Evolutionary conservation across 1,140 invertebrate species (phyloP), one percentile per base, ranked within the genome.

Genomic region (Panulirus ornatus): DNA sequence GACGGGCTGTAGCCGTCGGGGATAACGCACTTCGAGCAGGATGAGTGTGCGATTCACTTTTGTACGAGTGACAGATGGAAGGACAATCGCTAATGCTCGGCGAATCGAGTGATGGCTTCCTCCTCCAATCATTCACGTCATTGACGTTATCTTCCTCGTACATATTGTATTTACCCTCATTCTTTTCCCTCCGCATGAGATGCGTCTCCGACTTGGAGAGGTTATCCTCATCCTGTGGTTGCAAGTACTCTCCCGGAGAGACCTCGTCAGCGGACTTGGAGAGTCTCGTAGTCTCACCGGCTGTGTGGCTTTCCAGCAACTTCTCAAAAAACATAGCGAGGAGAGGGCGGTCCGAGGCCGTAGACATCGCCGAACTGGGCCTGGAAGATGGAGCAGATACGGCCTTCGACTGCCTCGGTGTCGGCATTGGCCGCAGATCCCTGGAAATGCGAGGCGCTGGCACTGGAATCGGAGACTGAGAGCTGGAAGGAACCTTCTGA

Each of bases 241-340:
- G 2, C 11, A 44, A 30, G 19, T 40, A 79, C 44, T 27, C 44
- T n/a, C 30, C 42, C 30, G 19, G 42, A 27, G 42, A 22, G 42
- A 58, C 22, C 36, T 44, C 22, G 27, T 78, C 44, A n/a, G 40
- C 84, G 2, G 88, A 63, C 19, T 22, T 40, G 22, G 79, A 54
- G 44, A 83, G 22, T 22, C 81, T 73, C 44, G 27, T 38, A 16
- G 36, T 30, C 9, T 71, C 34, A 27, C 78, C 66, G 11, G 38
- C 14, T 14, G 22, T n/a, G 27, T 89, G 88, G 16, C 34, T 84
- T 30, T 89, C 79, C 36, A 89, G 66, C 0, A 89, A 79, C 70
- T 89, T 89, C 70, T 89, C 88, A 30, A 89, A 89, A 47, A 89
- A 89, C 88, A 89, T 54, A 11, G 63, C 71, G 34, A 89, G 27